Evolutionary conservation across 2,888 invertebrate genomes (phyloP).

Genomic region (Pollenia labialis): DNA sequence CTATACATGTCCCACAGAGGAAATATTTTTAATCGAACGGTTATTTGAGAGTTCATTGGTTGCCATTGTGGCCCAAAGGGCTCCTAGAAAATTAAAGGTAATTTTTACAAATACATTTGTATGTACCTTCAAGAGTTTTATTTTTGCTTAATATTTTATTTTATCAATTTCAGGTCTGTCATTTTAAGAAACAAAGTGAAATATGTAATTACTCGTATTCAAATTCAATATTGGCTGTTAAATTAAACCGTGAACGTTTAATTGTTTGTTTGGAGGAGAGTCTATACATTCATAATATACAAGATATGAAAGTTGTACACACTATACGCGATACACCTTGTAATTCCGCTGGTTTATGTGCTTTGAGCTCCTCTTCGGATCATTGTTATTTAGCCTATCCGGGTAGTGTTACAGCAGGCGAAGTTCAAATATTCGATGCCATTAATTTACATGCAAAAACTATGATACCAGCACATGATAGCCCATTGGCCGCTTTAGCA

Average conservation of each 20-base stretch:
- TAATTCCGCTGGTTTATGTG: constrained; percentile 96
- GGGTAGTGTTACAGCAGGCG: constrained; percentile 95
- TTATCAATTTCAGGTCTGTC: constrained; percentile 89
- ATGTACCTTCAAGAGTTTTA: too few species aligned
- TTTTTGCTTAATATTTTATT: not conserved
- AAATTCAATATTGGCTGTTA: constrained; percentile 97
- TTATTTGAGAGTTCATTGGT: constrained; percentile 98
- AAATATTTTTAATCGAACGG: constrained; percentile 96
- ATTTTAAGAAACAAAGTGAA: constrained; percentile 98
- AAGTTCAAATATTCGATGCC: constrained; percentile 86
- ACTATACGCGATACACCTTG: constrained; percentile 99
- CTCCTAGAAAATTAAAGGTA: constrained; percentile 89
- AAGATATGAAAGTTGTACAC: constrained; percentile 99
- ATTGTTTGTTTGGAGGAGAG: constrained; percentile 99
- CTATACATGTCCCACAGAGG: constrained; percentile 93
- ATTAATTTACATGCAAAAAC: constrained; percentile 94
- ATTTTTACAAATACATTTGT: not conserved
- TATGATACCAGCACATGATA: constrained; percentile 98
- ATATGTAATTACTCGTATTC: constrained; percentile 98
- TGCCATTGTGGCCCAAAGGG: constrained; percentile 95
- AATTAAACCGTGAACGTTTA: constrained; percentile 96
- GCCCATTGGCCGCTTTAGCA: constrained; percentile 96
- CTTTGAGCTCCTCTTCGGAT: constrained; percentile 94
- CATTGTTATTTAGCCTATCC: constrained; percentile 98
- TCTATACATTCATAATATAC: constrained; percentile 98